Evolutionary conservation across 2,888 invertebrate species (phyloP).

Genomic region (Metalampra italica): DNA sequence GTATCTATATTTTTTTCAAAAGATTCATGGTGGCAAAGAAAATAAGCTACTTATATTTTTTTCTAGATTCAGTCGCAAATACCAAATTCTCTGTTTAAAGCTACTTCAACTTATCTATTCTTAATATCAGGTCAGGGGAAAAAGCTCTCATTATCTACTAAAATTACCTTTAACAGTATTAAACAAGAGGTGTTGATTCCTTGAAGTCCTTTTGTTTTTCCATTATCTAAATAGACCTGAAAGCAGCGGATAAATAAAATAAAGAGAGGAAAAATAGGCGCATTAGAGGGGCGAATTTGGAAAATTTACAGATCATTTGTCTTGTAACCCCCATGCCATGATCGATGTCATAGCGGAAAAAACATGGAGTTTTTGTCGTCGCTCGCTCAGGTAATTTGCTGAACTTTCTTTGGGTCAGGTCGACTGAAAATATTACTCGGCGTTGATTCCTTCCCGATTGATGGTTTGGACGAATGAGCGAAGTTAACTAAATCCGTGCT

Average conservation of each 20-base stretch:
- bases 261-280: conserved; percentile 13
- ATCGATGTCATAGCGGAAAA: conserved; percentile 35
- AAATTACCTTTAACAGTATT: no score
- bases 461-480: no score
- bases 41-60: no score
- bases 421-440: conserved; percentile 19
- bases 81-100: no score
- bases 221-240: conserved; percentile 14
- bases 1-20: no score
- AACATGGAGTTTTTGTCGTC: conserved; percentile 24
- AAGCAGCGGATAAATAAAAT: conserved; percentile 1
- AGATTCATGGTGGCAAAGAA: no score
- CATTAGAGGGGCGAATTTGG: conserved; percentile 16
- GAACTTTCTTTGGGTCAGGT: conserved; percentile 13
- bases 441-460: not conserved
- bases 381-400: conserved; percentile 24
- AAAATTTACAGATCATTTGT: conserved; percentile 38
- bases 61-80: no score
- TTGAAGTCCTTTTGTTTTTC: conserved; percentile 7
- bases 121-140: no score
- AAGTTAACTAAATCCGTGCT: no score
- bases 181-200: not conserved
- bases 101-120: no score
- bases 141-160: no score
- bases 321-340: conserved; percentile 29